A percentile compares a stretch with the other conserved stretches of the same genome.
These are phyloP conservation scores for Telenomus remus DNA, from an alignment of 1,140 invertebrate genomes.

Conservation along the genomic window DNA sequence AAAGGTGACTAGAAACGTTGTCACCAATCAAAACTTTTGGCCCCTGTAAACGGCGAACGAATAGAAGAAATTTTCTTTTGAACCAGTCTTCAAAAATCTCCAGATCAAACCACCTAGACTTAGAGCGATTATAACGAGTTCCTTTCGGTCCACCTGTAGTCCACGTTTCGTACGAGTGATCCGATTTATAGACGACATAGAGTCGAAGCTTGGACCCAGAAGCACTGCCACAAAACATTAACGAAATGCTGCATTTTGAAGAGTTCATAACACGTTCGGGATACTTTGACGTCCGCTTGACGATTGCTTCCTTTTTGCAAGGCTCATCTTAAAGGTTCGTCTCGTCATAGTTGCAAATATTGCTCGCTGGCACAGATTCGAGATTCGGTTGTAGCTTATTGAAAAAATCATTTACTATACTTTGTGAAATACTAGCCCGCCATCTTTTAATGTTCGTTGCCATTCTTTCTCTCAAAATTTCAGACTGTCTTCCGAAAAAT, in stretches of 20 bases:
- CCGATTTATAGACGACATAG: slow-evolving; percentile 68
- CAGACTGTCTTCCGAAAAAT: no score
- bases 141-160: slow-evolving; percentile 59
- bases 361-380: no score
- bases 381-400: no score
- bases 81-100: slow-evolving; percentile 67
- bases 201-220: slow-evolving; percentile 29
- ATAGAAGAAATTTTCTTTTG: slow-evolving; percentile 48
- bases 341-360: no score
- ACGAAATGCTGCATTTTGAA: slow-evolving; percentile 11
- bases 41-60: slow-evolving; percentile 33
- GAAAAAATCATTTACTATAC: no score
- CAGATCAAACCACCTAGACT: slow-evolving; percentile 64
- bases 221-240: slow-evolving; percentile 17
- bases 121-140: slow-evolving; percentile 64
- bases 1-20: slow-evolving; percentile 17
- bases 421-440: no score
- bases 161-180: slow-evolving; percentile 65
- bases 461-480: no score
- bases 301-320: no score
- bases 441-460: no score
- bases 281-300: no score
- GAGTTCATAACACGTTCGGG: not conserved
- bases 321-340: no score
- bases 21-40: slow-evolving; percentile 40